phyloP scores from a whole-genome alignment of 2,888 invertebrate species.

The Eupithecia insigniata region DNA sequence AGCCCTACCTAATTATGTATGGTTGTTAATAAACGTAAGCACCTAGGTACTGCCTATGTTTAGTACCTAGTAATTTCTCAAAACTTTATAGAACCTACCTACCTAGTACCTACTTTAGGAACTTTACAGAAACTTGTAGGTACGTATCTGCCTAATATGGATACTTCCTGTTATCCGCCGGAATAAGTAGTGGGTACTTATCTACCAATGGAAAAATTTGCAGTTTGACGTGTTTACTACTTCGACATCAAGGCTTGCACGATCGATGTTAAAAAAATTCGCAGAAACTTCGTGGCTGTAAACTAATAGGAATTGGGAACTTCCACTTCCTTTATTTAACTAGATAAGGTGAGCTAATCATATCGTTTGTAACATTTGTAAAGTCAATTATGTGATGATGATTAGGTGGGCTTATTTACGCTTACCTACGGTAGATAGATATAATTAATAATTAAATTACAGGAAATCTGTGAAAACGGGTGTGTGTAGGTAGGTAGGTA shows the following conservation, averaged over 20 bases:
- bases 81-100: too few relatives aligned
- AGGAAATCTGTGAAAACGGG: too few relatives aligned
- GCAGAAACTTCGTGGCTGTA: not conserved
- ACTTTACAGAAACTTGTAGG: too few relatives aligned
- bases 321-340: conserved; percentile 1
- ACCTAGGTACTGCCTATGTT: too few relatives aligned
- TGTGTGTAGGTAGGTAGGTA: too few relatives aligned
- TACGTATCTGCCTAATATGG: not conserved
- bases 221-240: conserved; percentile 17
- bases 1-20: too few relatives aligned
- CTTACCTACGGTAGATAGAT: too few relatives aligned
- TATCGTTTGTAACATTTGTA: too few relatives aligned
- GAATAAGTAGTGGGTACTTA: conserved; percentile 7
- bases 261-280: conserved; percentile 4
- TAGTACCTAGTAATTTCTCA: too few relatives aligned
- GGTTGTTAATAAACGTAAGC: too few relatives aligned
- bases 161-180: conserved; percentile 26
- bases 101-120: too few relatives aligned
- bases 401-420: not conserved
- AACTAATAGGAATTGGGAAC: not conserved
- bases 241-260: conserved; percentile 23
- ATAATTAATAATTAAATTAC: too few relatives aligned
- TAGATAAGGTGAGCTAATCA: not conserved
- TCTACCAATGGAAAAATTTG: conserved; percentile 13
- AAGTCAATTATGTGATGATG: not conserved